Percentiles rank a stretch among this genome's conserved stretches.
Conservation (phyloP, 2,888 invertebrate genomes). For the Pocota personata region DNA sequence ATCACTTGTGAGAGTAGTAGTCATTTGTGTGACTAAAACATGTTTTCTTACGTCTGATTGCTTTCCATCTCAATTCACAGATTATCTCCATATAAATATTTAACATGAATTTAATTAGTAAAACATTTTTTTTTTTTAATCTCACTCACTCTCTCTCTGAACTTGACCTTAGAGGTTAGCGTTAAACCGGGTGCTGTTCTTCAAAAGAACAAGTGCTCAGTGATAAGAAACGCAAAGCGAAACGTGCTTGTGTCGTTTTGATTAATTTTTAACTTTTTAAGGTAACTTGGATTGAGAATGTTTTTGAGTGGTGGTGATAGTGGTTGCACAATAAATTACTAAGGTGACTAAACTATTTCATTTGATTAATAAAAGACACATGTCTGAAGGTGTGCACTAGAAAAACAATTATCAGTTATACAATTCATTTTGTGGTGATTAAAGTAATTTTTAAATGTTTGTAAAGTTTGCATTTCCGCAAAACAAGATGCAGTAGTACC, state of each 20-base stretch:
- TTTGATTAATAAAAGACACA: neutral
- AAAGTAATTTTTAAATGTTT: neutral
- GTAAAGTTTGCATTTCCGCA: neutral
- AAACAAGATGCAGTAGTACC: neutral
- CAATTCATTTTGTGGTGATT: neutral
- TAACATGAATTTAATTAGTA: slow-evolving; percentile 28
- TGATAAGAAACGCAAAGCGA: neutral
- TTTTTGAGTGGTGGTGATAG: too few species aligned
- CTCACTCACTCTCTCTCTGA: neutral
- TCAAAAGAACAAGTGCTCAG: neutral
- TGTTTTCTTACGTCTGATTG: too few species aligned
- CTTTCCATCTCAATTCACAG: neutral
- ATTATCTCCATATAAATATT: neutral
- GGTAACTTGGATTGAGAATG: too few species aligned
- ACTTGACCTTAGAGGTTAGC: neutral
- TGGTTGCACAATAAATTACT: neutral
- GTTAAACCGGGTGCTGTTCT: slow-evolving; percentile 4
- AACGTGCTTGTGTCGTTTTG: neutral
- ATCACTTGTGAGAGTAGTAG: too few species aligned
- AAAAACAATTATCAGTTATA: too few species aligned
- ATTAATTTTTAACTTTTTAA: neutral
- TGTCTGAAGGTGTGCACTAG: neutral
- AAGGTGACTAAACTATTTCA: neutral
- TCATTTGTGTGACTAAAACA: too few species aligned
- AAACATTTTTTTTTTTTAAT: neutral